A percentile compares a stretch with the other conserved stretches of the same genome.
These are phyloP conservation scores for Drosophila neonasuta DNA, from an alignment of 2,888 invertebrate species.

Conservation along the genomic window DNA sequence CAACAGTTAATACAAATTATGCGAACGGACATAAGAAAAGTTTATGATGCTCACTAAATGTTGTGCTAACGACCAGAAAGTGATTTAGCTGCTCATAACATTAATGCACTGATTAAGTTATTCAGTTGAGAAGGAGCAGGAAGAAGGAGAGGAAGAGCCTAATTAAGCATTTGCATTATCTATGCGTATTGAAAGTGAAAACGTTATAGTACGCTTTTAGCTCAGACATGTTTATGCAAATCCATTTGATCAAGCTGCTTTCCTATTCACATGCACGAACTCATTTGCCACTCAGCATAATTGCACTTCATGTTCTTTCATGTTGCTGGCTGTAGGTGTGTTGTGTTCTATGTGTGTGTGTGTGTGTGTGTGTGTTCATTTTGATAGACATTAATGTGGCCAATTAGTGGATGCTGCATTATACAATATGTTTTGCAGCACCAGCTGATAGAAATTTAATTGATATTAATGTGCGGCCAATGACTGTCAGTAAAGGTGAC, in stretches of 20 bases:
- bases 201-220: not conserved
- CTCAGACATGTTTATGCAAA: not conserved
- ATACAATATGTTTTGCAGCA: slow-evolving; percentile 12
- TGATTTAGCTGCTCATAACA: slow-evolving; percentile 24
- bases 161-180: not conserved
- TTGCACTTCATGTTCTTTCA: not conserved
- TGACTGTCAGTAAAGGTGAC: slow-evolving; percentile 10
- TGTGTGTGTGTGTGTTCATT: not conserved
- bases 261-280: slow-evolving; percentile 1
- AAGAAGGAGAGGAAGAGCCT: too few relatives aligned
- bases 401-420: slow-evolving; percentile 26
- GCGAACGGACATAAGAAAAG: slow-evolving; percentile 3
- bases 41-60: slow-evolving; percentile 6
- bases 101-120: not conserved
- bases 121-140: not conserved
- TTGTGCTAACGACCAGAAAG: slow-evolving; percentile 17
- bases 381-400: not conserved
- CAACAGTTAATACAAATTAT: slow-evolving; percentile 28
- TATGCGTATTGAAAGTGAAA: not conserved
- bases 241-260: not conserved
- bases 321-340: not conserved
- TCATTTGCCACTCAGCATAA: not conserved
- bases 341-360: not conserved
- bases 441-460: slow-evolving; percentile 53
- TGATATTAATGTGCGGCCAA: slow-evolving; percentile 40